phyloP scores from a whole-genome alignment of 2,888 invertebrate genomes.

The Volucella inflata region DNA sequence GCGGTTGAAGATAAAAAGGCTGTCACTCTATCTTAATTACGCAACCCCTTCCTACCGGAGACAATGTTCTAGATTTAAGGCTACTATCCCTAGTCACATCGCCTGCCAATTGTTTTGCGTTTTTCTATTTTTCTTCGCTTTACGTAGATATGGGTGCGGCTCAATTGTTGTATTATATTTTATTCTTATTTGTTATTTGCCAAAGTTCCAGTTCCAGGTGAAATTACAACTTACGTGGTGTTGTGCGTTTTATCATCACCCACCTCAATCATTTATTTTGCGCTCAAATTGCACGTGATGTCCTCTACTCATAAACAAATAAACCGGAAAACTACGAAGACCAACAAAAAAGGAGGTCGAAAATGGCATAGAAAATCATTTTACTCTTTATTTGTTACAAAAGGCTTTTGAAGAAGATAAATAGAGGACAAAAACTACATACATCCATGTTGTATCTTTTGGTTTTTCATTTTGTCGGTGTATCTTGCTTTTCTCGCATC shows the following conservation, averaged over 20 bases:
- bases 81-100: no score
- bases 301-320: constrained; percentile 40
- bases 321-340: not conserved
- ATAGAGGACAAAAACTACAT: constrained; percentile 47
- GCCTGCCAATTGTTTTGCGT: constrained; percentile 1
- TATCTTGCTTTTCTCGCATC: constrained; percentile 21
- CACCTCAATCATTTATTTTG: not conserved
- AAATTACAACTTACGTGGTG: constrained; percentile 24
- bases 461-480: not conserved
- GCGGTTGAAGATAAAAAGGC: not conserved
- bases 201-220: constrained; percentile 1
- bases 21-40: constrained; percentile 34
- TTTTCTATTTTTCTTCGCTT: constrained; percentile 19
- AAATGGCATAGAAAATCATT: constrained; percentile 11
- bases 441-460: not conserved
- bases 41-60: not conserved
- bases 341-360: not conserved
- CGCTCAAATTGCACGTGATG: constrained; percentile 49
- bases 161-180: not conserved
- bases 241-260: constrained; percentile 5
- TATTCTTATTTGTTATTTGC: constrained; percentile 6
- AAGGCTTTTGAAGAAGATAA: not conserved
- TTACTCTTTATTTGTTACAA: not conserved
- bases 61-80: constrained; percentile 19
- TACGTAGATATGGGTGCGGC: constrained; percentile 21